Percentiles rank a stretch among this genome's conserved stretches.
phyloP scores from a whole-genome alignment of 2,888 invertebrate species.

The Hybos culiciformis region DNA sequence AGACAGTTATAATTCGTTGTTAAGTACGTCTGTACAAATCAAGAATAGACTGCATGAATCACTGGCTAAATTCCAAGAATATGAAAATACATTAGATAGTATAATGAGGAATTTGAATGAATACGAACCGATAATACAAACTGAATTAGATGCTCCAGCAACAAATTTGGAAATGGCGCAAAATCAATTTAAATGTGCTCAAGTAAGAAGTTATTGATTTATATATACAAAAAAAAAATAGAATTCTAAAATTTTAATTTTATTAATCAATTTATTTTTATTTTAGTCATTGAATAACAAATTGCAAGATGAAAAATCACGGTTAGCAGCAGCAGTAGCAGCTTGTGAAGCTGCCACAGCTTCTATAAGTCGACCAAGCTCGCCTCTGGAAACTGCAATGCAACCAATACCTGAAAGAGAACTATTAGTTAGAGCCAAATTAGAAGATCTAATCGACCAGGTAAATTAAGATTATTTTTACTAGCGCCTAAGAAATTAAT shows the following conservation, averaged over 20 bases:
- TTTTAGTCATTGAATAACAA: constrained; percentile 60
- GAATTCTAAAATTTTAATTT: constrained; percentile 5
- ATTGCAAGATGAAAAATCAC: constrained; percentile 74
- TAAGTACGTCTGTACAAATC: constrained; percentile 83
- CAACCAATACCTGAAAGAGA: constrained; percentile 76
- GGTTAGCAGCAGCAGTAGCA: constrained; percentile 74
- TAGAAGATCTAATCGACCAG: constrained; percentile 89
- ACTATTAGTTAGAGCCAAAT: constrained; percentile 64
- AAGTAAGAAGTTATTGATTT: constrained; percentile 26
- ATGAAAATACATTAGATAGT: constrained; percentile 77
- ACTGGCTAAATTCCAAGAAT: constrained; percentile 81
- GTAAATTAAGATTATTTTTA: constrained; percentile 37
- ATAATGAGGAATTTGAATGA: constrained; percentile 69
- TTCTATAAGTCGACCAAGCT: constrained; percentile 78
- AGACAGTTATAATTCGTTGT: constrained; percentile 80
- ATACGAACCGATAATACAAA: constrained; percentile 61
- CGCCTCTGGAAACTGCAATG: constrained; percentile 73
- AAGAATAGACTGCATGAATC: constrained; percentile 78
- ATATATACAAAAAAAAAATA: constrained; percentile 7
- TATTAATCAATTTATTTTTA: constrained; percentile 6
- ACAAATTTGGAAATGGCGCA: constrained; percentile 61
- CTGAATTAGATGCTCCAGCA: constrained; percentile 59
- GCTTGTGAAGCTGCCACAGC: constrained; percentile 89
- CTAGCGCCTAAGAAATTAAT: neutral
- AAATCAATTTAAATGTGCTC: constrained; percentile 57